phyloP scores from a whole-genome alignment of 2,888 invertebrate genomes.

The Drosophila nr. perissopoda region DNA sequence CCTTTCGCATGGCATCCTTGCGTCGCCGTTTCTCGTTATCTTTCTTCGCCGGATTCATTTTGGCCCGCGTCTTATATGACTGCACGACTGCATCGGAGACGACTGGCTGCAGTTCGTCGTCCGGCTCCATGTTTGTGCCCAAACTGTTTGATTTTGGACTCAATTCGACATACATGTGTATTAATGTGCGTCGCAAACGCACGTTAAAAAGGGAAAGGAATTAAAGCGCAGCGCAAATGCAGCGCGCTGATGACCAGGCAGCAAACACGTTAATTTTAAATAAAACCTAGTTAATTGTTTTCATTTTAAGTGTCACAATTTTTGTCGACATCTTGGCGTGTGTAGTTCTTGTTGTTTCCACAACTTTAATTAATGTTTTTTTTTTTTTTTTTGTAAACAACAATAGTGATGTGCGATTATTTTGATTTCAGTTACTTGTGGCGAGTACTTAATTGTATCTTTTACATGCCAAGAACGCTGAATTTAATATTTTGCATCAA shows the following conservation, averaged over 20 bases:
- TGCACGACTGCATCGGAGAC: slow-evolving; percentile 66
- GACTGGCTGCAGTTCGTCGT: slow-evolving; percentile 45
- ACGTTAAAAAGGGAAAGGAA: slow-evolving; percentile 47
- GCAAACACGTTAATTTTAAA: slow-evolving; percentile 3
- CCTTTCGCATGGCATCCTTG: slow-evolving; percentile 83
- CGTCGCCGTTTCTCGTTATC: slow-evolving; percentile 83
- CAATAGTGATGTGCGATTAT: slow-evolving; percentile 51
- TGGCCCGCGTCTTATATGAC: slow-evolving; percentile 83
- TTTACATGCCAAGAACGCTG: neutral
- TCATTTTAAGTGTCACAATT: slow-evolving; percentile 41
- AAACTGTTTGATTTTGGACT: slow-evolving; percentile 54
- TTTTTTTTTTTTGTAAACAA: slow-evolving; percentile 61
- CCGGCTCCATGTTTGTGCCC: slow-evolving; percentile 58
- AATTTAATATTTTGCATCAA: neutral
- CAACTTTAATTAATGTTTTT: slow-evolving; percentile 46
- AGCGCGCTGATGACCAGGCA: slow-evolving; percentile 3
- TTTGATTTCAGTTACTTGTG: slow-evolving; percentile 1
- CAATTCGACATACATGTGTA: slow-evolving; percentile 65
- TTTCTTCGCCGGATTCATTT: slow-evolving; percentile 83
- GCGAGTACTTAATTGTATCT: slow-evolving; percentile 10
- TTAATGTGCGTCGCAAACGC: slow-evolving; percentile 58
- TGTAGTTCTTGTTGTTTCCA: slow-evolving; percentile 35
- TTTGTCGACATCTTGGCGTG: slow-evolving; percentile 23
- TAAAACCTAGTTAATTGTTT: slow-evolving; percentile 14
- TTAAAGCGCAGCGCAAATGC: slow-evolving; percentile 28